Percentiles rank a stretch among this genome's conserved stretches.
phyloP scores from a whole-genome alignment of 1,140 invertebrate species.

The Rhynchophorus ferrugineus region DNA sequence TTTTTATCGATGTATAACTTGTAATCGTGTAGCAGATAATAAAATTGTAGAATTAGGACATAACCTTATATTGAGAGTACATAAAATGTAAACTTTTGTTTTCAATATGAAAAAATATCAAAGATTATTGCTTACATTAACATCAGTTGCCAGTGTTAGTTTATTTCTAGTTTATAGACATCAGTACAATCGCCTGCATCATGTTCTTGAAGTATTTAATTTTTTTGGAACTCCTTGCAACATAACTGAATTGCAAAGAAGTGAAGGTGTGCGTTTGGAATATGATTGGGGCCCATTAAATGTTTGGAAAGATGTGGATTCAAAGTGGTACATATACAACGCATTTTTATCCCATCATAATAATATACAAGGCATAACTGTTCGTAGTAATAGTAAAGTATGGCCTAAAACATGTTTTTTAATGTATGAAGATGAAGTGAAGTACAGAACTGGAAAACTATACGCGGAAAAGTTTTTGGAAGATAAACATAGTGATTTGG shows the following conservation, averaged over 20 bases:
- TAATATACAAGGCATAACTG: conserved; percentile 44
- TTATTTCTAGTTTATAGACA: conserved; percentile 67
- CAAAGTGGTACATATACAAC: conserved; percentile 46
- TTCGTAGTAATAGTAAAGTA: conserved; percentile 40
- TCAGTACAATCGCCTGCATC: conserved; percentile 65
- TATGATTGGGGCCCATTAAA: conserved; percentile 38
- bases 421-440: conserved; percentile 47
- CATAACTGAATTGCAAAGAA: conserved; percentile 43
- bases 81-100: no score
- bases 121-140: conserved; percentile 57
- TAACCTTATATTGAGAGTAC: no score
- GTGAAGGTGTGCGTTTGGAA: conserved; percentile 40
- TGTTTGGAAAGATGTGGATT: conserved; percentile 39
- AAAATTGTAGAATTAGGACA: no score
- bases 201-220: conserved; percentile 68
- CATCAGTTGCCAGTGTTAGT: conserved; percentile 57
- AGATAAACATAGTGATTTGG: neutral
- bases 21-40: no score
- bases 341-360: conserved; percentile 47
- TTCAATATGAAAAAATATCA: conserved; percentile 65
- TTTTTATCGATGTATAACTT: no score
- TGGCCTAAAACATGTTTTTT: conserved; percentile 47
- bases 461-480: conserved; percentile 3
- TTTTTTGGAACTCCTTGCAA: conserved; percentile 60
- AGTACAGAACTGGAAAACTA: conserved; percentile 46